Base-by-base conservation (phyloP, 2,797 vertebrate genomes). In the Ambastaia sidthimunki region DNA sequence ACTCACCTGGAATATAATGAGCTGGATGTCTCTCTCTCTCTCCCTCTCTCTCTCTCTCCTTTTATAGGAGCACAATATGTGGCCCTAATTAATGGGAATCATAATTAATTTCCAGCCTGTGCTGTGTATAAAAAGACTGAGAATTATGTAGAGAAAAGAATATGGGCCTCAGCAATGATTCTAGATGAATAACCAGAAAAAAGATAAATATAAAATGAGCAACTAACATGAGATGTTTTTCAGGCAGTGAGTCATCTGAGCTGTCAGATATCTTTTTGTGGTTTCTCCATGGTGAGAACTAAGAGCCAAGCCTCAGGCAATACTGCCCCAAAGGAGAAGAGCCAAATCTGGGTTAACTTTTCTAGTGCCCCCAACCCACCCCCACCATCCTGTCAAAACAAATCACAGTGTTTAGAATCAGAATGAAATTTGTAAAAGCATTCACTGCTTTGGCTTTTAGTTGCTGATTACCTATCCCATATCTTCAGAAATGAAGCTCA, bases 81-180 rank as follows among this genome's bases (percentile, higher is more conserved):
- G 62, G 50, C 47, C 34, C 55, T 83, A 81, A 79, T 74, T 85
- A 60, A 74, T 65, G 76, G 41, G 25, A 76, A 65, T 79, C 71
- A 68, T 71, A 60, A 80, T 80, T 71, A 28, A 83, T 71, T 72
- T 76, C 19, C 11, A 7, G 37, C 67, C 13, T 44, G 67, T 69
- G 28, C 75, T 70, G 16, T 54, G 31, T 59, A 78, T 70, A 23
- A 66, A 77, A 74, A 76, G 72, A 80, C 50, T 21, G 59, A 81
- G 63, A 82, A 85, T 82, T 76, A 80, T 34, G 48, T 59, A 19
- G 12, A 68, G 25, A 50, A 76, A 78, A 72, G 52, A 78, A 76
- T 25, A 75, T 48, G 15, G 28, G 31, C 34, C 59, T 80, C 37
- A 13, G 66, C 55, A 65, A 73, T 79, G 25, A 67, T 72, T 11